Conservation (phyloP, 1,140 invertebrate genomes). For the Rhopalosiphum padi region DNA sequence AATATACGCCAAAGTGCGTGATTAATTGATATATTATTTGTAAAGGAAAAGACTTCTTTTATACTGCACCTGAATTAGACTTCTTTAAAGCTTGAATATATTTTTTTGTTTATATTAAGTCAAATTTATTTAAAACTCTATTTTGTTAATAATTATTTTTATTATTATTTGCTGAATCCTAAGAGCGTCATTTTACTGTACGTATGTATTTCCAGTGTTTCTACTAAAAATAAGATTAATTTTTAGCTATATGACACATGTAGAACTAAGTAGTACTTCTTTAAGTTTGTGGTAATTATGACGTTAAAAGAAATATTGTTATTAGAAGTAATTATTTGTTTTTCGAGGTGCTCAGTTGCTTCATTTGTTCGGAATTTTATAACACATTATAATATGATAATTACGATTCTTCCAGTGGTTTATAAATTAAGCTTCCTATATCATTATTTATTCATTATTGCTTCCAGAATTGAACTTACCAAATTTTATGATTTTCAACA, state of each 20-base stretch:
- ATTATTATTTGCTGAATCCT: neutral
- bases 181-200: neutral
- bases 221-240: neutral
- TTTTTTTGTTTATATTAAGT: neutral
- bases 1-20: neutral
- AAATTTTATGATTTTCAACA: neutral
- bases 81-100: neutral
- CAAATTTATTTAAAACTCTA: neutral
- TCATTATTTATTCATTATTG: neutral
- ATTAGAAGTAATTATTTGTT: neutral
- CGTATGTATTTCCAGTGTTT: neutral
- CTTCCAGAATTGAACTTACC: neutral
- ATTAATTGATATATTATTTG: neutral
- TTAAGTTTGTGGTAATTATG: neutral
- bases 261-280: neutral
- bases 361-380: neutral
- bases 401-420: neutral
- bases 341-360: neutral
- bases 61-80: slow-evolving; percentile 3
- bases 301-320: neutral
- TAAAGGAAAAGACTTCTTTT: slow-evolving; percentile 22
- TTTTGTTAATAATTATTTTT: slow-evolving; percentile 13
- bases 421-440: neutral
- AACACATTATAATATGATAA: neutral
- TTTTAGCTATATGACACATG: neutral